Evolutionary conservation across 2,797 vertebrate genomes (phyloP).

Genomic region (Sebastes trivittatus): DNA sequence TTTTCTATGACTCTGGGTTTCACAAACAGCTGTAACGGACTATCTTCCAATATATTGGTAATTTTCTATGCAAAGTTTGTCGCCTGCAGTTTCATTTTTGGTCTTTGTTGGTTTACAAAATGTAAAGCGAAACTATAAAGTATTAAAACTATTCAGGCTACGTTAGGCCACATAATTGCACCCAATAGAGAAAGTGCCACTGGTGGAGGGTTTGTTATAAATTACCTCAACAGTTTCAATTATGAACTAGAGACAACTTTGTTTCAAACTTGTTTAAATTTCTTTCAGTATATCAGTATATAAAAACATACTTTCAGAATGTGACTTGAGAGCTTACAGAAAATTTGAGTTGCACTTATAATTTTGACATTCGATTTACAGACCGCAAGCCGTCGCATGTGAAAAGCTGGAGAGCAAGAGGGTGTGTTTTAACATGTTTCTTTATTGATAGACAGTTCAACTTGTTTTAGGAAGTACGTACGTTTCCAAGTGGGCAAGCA

Average conservation of each 20-base stretch:
- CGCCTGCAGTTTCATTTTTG: neutral
- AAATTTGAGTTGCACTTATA: too few relatives aligned
- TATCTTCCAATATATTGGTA: neutral
- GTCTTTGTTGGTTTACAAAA: neutral
- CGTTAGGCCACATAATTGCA: neutral
- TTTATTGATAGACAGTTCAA: neutral
- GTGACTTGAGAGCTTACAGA: neutral
- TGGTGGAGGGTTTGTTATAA: neutral
- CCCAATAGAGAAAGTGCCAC: neutral
- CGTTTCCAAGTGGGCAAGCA: too few relatives aligned
- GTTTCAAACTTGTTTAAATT: neutral
- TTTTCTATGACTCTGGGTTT: neutral
- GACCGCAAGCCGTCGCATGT: too few relatives aligned
- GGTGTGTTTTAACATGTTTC: neutral
- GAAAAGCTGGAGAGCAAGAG: neutral
- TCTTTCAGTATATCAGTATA: neutral
- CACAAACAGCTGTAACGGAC: neutral
- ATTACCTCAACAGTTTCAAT: neutral
- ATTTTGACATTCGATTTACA: neutral
- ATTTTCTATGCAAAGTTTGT: neutral
- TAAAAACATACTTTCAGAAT: neutral
- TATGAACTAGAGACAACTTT: neutral
- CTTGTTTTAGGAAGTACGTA: neutral
- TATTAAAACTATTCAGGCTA: too few relatives aligned
- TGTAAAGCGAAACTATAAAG: too few relatives aligned